Percentiles rank a stretch among this genome's conserved stretches.
Evolutionary conservation across 2,113 vertebrate species (phyloP).

Genomic region (Melanotaenia duboulayi): DNA sequence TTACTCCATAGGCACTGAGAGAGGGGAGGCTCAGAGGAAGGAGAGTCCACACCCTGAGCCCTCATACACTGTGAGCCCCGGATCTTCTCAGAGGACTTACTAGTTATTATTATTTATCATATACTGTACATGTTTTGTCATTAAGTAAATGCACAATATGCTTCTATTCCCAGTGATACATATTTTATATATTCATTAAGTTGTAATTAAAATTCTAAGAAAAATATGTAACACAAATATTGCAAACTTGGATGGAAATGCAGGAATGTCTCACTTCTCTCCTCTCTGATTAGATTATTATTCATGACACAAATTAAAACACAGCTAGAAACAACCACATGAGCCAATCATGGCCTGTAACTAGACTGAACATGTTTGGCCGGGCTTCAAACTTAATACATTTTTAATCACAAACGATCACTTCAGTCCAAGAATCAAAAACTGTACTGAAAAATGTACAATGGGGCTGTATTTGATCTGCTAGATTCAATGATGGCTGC

Average conservation of each 20-base stretch:
- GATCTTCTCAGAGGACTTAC: not conserved
- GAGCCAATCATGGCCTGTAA: not conserved
- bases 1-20: conserved; percentile 29
- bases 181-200: too few species aligned
- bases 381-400: not conserved
- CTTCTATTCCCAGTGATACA: too few species aligned
- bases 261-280: not conserved
- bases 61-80: not conserved
- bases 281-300: not conserved
- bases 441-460: not conserved
- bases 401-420: not conserved
- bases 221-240: not conserved
- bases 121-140: too few species aligned
- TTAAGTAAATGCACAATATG: too few species aligned
- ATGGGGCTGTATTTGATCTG: not conserved
- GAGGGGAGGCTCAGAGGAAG: conserved; percentile 2
- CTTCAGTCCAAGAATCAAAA: not conserved
- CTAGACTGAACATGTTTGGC: not conserved
- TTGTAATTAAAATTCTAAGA: not conserved
- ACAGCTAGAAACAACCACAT: not conserved
- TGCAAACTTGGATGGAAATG: not conserved
- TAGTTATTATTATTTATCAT: too few species aligned
- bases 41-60: not conserved
- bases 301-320: not conserved
- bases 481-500: not conserved